phyloP scores from a whole-genome alignment of 2,888 invertebrate genomes.

The Dioctria rufipes region DNA sequence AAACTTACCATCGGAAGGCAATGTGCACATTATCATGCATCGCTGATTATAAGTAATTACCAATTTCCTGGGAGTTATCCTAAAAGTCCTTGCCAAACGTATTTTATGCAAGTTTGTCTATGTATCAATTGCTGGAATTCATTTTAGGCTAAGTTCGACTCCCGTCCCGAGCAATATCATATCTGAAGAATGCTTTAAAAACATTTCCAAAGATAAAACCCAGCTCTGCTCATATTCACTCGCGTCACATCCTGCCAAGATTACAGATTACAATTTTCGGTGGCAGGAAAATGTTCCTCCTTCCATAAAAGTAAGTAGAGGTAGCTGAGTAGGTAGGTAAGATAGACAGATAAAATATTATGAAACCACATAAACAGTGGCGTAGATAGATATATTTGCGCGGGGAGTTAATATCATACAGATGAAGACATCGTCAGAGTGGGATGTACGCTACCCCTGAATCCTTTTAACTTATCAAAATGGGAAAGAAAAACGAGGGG shows the following conservation, averaged over 20 bases:
- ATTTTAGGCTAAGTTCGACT: too few relatives aligned
- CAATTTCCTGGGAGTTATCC: constrained; percentile 32
- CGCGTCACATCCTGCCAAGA: constrained; percentile 42
- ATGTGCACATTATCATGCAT: constrained; percentile 31
- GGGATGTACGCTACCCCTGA: not conserved
- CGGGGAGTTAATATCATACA: not conserved
- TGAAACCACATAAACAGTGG: constrained; percentile 20
- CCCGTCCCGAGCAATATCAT: too few relatives aligned
- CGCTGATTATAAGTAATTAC: constrained; percentile 37
- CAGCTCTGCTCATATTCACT: constrained; percentile 21
- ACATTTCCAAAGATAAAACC: constrained; percentile 21
- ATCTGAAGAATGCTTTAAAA: not conserved
- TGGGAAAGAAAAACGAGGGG: too few relatives aligned
- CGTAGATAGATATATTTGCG: constrained; percentile 14
- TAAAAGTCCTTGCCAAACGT: not conserved
- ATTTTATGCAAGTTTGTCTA: not conserved
- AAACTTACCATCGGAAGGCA: not conserved
- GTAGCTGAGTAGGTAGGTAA: not conserved
- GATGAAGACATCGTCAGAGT: constrained; percentile 21
- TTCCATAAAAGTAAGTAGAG: too few relatives aligned
- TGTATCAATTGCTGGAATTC: not conserved
- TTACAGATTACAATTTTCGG: constrained; percentile 37
- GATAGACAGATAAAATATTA: constrained; percentile 1
- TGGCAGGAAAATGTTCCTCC: constrained; percentile 12
- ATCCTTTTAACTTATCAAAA: constrained; percentile 2